phyloP scores from a whole-genome alignment of 2,888 invertebrate species.

The Bimastos eiseni region DNA sequence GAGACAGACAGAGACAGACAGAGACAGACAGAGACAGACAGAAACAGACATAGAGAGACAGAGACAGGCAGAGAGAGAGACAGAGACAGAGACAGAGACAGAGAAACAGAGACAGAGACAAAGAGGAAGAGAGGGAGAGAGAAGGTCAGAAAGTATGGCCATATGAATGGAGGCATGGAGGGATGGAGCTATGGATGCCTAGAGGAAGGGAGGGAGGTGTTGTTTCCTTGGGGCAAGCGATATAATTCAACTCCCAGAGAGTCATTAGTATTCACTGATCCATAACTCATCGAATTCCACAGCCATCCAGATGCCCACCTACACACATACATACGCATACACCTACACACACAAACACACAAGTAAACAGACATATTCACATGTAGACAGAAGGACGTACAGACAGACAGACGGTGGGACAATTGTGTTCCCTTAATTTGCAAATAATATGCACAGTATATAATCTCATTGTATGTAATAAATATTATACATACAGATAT shows the following conservation, averaged over 20 bases:
- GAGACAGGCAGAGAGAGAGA: not conserved
- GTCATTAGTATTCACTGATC: not conserved
- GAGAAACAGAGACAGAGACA: not conserved
- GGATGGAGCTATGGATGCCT: too few relatives aligned
- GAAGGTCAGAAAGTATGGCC: not conserved
- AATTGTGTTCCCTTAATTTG: too few relatives aligned
- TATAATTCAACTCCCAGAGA: not conserved
- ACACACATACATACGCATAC: not conserved
- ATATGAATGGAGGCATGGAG: too few relatives aligned
- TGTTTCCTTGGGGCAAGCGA: not conserved
- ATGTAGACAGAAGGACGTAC: not conserved
- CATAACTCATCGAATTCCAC: not conserved
- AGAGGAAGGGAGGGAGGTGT: not conserved
- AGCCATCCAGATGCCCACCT: not conserved
- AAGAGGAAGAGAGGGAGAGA: not conserved
- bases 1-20: not conserved
- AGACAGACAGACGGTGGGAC: too few relatives aligned
- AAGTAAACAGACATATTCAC: not conserved
- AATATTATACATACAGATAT: too few relatives aligned
- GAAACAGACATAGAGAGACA: not conserved
- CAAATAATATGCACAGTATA: too few relatives aligned
- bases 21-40: too few relatives aligned
- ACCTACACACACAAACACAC: not conserved
- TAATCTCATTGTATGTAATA: too few relatives aligned
- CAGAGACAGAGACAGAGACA: not conserved